Base-by-base conservation (phyloP, 2,888 invertebrate genomes). In the Napeogenes inachia region DNA sequence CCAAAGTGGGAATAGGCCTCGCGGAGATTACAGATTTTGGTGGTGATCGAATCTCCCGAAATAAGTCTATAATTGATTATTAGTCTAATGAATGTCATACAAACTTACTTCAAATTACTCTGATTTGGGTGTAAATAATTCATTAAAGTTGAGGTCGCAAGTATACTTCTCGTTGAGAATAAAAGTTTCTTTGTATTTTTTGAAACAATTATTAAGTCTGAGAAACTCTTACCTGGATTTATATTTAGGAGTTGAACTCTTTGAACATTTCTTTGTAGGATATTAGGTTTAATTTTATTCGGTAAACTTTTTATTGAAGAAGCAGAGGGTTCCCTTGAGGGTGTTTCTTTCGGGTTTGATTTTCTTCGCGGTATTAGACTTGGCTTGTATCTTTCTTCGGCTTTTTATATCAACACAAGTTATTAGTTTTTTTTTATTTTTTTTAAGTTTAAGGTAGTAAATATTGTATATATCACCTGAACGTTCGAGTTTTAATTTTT, bases 1-100 rank as follows among this genome's bases (percentile, higher is more conserved):
- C 80, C 45, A 80, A 64, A 30, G 74, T 75, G 3, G 85, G 85
- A 61, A 84, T 84, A 2, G 85, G 85, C 61, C 79, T 76, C 2
- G 78, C 70, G 6, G 73, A 60, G 12, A 73, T 71, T 46, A 79
- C 58, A 2, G 76, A 72, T 3, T 68, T 62, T 4, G 74, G 61
- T 13, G 71, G 67, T 3, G 62, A 56, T 4, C 61, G 68, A 13
- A 73, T 69, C 45, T 81, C 76, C 13, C 72, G 69, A 33, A 58
- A 69, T 54, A 78, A 77, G 67, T 83, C 84, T 84, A 69, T 33
- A 71, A 75, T 65, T 45, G 35, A 68, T 54, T 30, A 53, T 57
- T 13, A 21, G 4, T 47, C 10, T 30, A 50, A 50, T 50, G 3
- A 35, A 13, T 32, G 12, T n/a, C 8, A 35, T 6, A 13, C 4